Evolutionary conservation across 2,797 vertebrate species (phyloP), one percentile per base, ranked within the genome.

Genomic region (Oreochromis grahami): DNA sequence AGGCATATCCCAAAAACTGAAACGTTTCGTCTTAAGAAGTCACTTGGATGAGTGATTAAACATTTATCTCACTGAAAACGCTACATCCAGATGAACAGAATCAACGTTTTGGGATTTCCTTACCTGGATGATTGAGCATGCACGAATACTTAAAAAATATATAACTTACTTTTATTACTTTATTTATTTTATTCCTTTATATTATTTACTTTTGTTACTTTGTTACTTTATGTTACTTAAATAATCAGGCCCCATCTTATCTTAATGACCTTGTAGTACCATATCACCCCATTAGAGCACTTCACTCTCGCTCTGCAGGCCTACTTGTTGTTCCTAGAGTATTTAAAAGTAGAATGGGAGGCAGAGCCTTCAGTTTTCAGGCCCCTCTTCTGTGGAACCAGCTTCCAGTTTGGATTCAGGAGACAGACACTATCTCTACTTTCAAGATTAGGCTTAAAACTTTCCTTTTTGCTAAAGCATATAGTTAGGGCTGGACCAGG

Each of bases 251-350:
- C 52, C 24, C 2, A 0, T 55, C 21, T 26, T 1, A 55, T 55
- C 21, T 26, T 0, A 55, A 26, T 55, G 12, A 55, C 52, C 52
- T 55, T 55, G 52, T 55, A 26, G 21, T 14, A 55, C 21, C 52
- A 14, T 55, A 55, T 55, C 7, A 55, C 7, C 52, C 52, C 0
- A 26, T 55, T 1, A 55, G 52, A 55, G 52, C 52, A 26, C 21
- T 26, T 55, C 0, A 2, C 52, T 55, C 52, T 0, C 2, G 0
- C 52, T 0, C 52, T 55, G 52, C 52, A 26, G 52, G 21, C 7
- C 0, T 26, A 55, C 52, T 26, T 55, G 52, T 26, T 5, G 24
- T 26, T 55, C 12, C 7, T 26, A 55, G 24, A 14, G 21, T 8
- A 26, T 8, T 6, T 55, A 55, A 8, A 14, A 55, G 21, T 55